Evolutionary conservation across 2,797 vertebrate genomes (phyloP).

Genomic region (Rhynchonycteris naso): DNA sequence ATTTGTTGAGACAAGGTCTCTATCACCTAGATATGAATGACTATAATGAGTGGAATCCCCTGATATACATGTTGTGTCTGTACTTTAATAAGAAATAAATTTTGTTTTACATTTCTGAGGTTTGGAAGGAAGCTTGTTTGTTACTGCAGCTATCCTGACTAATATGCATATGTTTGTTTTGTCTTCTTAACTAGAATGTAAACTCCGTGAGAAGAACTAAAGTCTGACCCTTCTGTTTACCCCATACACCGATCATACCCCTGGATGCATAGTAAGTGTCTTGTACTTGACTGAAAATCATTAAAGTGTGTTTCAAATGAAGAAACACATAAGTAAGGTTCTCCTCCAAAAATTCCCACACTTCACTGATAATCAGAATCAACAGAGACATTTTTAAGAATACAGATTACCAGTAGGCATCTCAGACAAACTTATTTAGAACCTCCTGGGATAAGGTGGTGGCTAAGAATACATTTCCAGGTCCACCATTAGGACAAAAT

Average conservation of each 20-base stretch:
- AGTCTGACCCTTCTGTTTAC: not conserved
- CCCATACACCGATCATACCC: not conserved
- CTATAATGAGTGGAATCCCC: not conserved
- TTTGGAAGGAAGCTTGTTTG: not conserved
- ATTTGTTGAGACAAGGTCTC: not conserved
- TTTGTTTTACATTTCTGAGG: not conserved
- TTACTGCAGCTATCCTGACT: not conserved
- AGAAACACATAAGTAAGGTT: not conserved
- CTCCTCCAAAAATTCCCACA: not conserved
- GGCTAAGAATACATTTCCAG: not conserved
- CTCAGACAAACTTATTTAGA: not conserved
- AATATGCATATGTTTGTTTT: not conserved
- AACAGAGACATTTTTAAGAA: constrained; percentile 20
- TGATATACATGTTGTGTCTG: not conserved
- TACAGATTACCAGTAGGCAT: not conserved
- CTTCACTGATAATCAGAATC: constrained; percentile 3
- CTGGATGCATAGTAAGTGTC: not conserved
- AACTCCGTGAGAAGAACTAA: not conserved
- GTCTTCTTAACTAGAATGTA: not conserved
- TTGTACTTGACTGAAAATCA: not conserved
- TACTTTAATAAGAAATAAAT: not conserved
- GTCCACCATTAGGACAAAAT: not conserved
- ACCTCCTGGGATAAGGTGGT: not conserved
- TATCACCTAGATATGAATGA: not conserved
- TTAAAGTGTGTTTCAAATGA: not conserved